Conservation (phyloP, 1,140 invertebrate genomes). For the Drosophila prosaltans region DNA sequence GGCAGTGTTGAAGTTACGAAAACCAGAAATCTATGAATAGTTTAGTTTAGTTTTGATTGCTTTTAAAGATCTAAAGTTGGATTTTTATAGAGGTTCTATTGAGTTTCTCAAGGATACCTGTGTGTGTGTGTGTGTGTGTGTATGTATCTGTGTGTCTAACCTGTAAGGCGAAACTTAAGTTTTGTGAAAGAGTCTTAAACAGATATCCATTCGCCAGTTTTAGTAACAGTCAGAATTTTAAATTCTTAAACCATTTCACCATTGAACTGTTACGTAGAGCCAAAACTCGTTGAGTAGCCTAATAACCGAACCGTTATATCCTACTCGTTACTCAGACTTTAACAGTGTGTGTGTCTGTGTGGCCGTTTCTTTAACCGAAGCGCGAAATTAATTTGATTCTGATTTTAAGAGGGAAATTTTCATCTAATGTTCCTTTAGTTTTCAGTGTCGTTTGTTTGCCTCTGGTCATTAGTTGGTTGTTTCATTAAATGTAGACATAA, state of each 20-base stretch:
- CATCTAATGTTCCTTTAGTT: background rate
- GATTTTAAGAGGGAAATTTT: no score
- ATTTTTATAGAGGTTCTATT: background rate
- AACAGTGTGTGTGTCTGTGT: no score
- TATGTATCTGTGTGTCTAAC: background rate
- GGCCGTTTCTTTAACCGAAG: no score
- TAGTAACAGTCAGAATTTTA: no score
- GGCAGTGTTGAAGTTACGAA: conserved; percentile 66
- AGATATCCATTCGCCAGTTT: no score
- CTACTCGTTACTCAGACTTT: no score
- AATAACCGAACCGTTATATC: no score
- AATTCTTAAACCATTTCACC: no score
- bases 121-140: background rate
- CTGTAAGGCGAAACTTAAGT: conserved; percentile 4
- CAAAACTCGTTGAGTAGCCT: no score
- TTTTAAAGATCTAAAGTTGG: conserved; percentile 24
- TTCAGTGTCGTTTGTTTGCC: background rate
- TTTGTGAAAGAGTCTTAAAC: background rate
- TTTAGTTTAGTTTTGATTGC: conserved; percentile 14
- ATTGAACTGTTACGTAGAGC: no score
- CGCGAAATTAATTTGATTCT: no score
- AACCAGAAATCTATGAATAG: conserved; percentile 36
- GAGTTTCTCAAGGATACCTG: background rate
- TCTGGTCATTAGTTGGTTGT: conserved; percentile 16
- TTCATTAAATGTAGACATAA: conserved; percentile 41